A percentile compares a stretch with the other conserved stretches of the same genome.
Evolutionary conservation across 2,888 invertebrate species (phyloP).

Genomic region (Deroplatys truncata): DNA sequence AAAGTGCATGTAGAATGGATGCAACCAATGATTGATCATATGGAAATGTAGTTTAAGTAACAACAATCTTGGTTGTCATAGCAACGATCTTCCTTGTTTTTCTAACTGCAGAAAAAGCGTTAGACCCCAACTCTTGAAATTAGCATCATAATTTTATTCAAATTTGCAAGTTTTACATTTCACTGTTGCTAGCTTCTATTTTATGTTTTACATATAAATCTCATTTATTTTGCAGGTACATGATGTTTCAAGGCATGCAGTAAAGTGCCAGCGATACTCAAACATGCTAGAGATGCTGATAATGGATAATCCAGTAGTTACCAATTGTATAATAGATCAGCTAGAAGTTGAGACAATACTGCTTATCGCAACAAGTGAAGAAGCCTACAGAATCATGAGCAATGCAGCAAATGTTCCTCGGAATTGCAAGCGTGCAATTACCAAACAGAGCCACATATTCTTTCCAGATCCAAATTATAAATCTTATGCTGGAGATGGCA

Average conservation of each 20-base stretch:
- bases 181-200: too few relatives aligned
- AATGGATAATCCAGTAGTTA: constrained; percentile 69
- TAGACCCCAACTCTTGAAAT: too few relatives aligned
- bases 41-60: too few relatives aligned
- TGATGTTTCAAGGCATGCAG: constrained; percentile 46
- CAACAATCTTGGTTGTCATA: too few relatives aligned
- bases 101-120: too few relatives aligned
- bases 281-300: constrained; percentile 68
- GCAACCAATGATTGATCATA: too few relatives aligned
- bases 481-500: constrained; percentile 57
- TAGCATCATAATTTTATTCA: too few relatives aligned
- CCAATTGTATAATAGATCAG: constrained; percentile 83
- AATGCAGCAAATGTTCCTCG: constrained; percentile 59
- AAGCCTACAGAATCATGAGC: constrained; percentile 67
- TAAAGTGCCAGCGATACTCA: constrained; percentile 45
- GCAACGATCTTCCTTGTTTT: too few relatives aligned
- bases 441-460: constrained; percentile 62
- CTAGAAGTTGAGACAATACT: constrained; percentile 67
- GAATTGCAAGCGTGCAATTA: constrained; percentile 63
- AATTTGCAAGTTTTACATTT: too few relatives aligned
- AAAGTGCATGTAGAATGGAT: too few relatives aligned
- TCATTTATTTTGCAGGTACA: constrained; percentile 42
- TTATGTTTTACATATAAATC: too few relatives aligned
- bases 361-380: constrained; percentile 64
- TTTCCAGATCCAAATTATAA: constrained; percentile 74